phyloP scores from a whole-genome alignment of 2,797 vertebrate species.

The Manis pentadactyla region DNA sequence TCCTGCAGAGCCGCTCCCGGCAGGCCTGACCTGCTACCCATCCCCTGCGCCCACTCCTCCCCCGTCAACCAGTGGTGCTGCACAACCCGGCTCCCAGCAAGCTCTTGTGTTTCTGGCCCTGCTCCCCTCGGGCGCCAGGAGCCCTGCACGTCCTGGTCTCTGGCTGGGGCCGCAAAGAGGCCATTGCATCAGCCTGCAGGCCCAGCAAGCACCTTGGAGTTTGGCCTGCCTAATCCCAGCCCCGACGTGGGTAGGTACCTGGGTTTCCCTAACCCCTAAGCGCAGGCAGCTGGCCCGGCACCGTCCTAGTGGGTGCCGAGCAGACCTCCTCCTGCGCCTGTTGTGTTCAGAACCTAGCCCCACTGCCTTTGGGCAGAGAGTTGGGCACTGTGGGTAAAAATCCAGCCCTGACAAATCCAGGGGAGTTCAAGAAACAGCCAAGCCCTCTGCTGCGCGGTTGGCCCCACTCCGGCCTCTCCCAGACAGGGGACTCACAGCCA shows the following conservation, averaged over 20 bases:
- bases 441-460: not conserved
- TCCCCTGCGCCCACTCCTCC: not conserved
- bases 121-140: not conserved
- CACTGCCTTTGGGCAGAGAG: not conserved
- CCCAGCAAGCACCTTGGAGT: slow-evolving; percentile 88
- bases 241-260: slow-evolving; percentile 96
- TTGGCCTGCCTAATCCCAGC: slow-evolving; percentile 93
- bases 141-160: slow-evolving; percentile 82
- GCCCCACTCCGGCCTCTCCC: not conserved
- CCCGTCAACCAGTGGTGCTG: accelerated
- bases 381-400: not conserved
- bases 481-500: slow-evolving; percentile 28
- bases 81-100: not conserved
- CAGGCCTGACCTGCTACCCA: not conserved
- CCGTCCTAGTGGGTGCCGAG: slow-evolving; percentile 90
- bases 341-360: slow-evolving; percentile 89
- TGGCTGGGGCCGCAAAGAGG: slow-evolving; percentile 86
- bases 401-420: not conserved
- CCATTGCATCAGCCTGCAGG: slow-evolving; percentile 88
- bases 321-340: slow-evolving; percentile 91
- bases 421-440: not conserved
- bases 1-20: not conserved
- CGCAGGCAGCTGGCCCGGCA: slow-evolving; percentile 91
- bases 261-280: slow-evolving; percentile 99
- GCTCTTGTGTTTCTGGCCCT: slow-evolving; percentile 38